These are phyloP conservation scores for Cryptocephalus primarius DNA, from an alignment of 2,888 invertebrate genomes.

Conservation along the genomic window DNA sequence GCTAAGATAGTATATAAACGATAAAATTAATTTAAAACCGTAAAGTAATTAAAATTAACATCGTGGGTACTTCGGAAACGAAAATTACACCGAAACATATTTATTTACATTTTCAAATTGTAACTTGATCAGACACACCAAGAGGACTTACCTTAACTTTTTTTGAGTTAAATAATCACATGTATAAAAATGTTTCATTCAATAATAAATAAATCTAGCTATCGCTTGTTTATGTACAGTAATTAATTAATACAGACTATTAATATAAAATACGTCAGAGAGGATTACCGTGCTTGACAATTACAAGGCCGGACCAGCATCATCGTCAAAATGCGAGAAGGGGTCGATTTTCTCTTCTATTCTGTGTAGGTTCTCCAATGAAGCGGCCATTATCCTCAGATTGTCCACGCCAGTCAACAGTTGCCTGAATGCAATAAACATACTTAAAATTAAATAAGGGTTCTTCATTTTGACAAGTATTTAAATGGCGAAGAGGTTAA, in stretches of 20 bases:
- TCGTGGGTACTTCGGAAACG: too few relatives aligned
- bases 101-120: too few relatives aligned
- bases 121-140: too few relatives aligned
- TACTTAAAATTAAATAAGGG: too few relatives aligned
- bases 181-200: slow-evolving; percentile 14
- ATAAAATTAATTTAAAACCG: too few relatives aligned
- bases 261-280: not conserved
- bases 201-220: slow-evolving; percentile 19
- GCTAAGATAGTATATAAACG: too few relatives aligned
- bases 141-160: too few relatives aligned
- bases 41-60: too few relatives aligned
- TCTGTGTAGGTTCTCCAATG: slow-evolving; percentile 48
- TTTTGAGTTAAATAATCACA: slow-evolving; percentile 17
- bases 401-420: slow-evolving; percentile 56
- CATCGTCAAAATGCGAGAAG: slow-evolving; percentile 40
- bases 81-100: too few relatives aligned
- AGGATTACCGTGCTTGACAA: not conserved
- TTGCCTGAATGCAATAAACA: slow-evolving; percentile 41
- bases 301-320: slow-evolving; percentile 39
- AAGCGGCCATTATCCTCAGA: slow-evolving; percentile 51
- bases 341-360: slow-evolving; percentile 41
- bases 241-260: slow-evolving; percentile 4
- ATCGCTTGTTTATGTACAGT: slow-evolving; percentile 12
- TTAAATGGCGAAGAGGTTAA: too few relatives aligned
- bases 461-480: too few relatives aligned